These are phyloP conservation scores for Sinhomidia bicolor DNA, from an alignment of 2,888 invertebrate species.

Conservation along the genomic window DNA sequence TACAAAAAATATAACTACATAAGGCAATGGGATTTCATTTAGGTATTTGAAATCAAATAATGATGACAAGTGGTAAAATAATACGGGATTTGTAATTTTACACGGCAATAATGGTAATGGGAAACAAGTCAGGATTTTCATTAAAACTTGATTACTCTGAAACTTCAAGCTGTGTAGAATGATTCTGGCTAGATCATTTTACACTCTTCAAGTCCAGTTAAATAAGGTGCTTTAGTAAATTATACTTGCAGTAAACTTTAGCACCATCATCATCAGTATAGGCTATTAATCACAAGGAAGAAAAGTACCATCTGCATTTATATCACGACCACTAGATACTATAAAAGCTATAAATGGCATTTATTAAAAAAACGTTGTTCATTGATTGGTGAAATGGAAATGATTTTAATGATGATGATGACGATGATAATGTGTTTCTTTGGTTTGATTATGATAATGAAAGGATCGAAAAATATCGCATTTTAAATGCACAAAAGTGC, in stretches of 20 bases:
- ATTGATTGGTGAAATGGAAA: conserved; percentile 10
- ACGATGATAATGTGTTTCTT: neutral
- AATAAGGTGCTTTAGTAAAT: neutral
- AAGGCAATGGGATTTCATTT: no score
- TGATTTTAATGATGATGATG: conserved; percentile 12
- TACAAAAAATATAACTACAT: neutral
- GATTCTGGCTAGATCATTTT: no score
- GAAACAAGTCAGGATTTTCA: neutral
- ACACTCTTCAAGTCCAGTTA: neutral
- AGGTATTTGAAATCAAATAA: neutral
- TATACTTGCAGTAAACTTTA: neutral
- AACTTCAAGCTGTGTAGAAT: neutral
- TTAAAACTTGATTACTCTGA: neutral
- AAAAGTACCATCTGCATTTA: neutral
- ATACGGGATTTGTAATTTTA: neutral
- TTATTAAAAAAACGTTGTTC: neutral
- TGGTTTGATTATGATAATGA: conserved; percentile 21
- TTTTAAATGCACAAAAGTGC: conserved; percentile 33
- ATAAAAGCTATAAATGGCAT: neutral
- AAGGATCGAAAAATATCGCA: neutral
- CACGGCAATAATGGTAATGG: neutral
- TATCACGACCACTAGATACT: neutral
- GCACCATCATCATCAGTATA: neutral
- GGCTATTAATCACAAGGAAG: neutral
- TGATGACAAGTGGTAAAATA: conserved; percentile 3